Percentiles rank a stretch among this genome's conserved stretches.
Conservation (phyloP, 2,888 invertebrate genomes). For the Oligia latruncula region DNA sequence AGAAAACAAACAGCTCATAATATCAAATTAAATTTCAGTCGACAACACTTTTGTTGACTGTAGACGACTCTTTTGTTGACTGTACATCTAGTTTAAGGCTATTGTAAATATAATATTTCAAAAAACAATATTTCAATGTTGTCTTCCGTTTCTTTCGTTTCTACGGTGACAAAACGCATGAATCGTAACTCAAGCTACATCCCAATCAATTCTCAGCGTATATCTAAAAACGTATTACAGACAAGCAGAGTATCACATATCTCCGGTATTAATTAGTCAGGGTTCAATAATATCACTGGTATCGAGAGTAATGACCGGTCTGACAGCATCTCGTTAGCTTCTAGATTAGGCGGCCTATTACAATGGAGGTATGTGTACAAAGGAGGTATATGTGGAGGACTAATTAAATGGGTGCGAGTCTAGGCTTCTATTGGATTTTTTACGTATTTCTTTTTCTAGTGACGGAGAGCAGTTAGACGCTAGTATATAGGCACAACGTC, state of each 20-base stretch:
- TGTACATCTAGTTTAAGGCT: neutral
- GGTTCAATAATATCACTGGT: constrained; percentile 48
- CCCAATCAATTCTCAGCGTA: neutral
- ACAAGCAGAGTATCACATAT: constrained; percentile 29
- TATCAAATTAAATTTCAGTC: no score
- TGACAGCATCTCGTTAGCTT: constrained; percentile 30
- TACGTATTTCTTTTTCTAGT: neutral
- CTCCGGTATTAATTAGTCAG: constrained; percentile 46
- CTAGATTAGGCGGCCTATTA: constrained; percentile 15
- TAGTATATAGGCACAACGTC: no score
- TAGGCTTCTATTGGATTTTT: neutral
- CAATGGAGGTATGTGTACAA: neutral
- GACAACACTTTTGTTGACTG: no score
- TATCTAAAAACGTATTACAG: neutral
- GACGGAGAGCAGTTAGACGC: no score
- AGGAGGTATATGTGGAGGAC: neutral
- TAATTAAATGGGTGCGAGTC: neutral
- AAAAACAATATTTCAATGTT: neutral
- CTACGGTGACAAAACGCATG: neutral
- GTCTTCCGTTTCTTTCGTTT: neutral
- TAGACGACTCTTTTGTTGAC: no score
- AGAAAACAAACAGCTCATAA: no score
- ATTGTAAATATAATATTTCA: neutral
- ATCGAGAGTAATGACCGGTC: constrained; percentile 30
- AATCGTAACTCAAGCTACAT: neutral